phyloP scores from a whole-genome alignment of 2,888 invertebrate species.

The Sphaerophoria rueppellii region DNA sequence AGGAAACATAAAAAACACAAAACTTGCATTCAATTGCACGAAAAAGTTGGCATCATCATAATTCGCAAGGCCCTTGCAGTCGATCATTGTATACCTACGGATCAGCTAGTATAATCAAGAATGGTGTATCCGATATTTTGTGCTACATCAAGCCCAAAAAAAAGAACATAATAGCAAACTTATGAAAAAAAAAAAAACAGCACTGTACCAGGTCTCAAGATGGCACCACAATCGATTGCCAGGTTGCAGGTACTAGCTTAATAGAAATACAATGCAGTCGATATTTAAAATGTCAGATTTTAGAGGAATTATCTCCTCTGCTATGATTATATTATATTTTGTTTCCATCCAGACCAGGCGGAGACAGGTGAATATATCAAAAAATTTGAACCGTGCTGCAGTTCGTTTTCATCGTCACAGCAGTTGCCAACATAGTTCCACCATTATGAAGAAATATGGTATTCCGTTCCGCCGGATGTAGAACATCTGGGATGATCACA shows the following conservation, averaged over 20 bases:
- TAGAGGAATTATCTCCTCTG: slow-evolving; percentile 84
- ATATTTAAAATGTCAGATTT: slow-evolving; percentile 83
- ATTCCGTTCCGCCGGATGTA: slow-evolving; percentile 59
- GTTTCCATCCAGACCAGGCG: not conserved
- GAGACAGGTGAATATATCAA: slow-evolving; percentile 32
- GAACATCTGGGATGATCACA: slow-evolving; percentile 40
- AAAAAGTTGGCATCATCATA: slow-evolving; percentile 89
- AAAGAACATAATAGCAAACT: too few relatives aligned
- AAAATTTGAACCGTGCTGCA: slow-evolving; percentile 14
- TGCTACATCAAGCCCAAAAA: too few relatives aligned
- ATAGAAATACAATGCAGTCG: too few relatives aligned
- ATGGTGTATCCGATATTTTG: too few relatives aligned
- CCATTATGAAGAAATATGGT: slow-evolving; percentile 57
- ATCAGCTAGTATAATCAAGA: too few relatives aligned
- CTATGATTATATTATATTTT: slow-evolving; percentile 4
- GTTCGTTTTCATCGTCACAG: slow-evolving; percentile 29
- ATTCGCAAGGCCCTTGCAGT: slow-evolving; percentile 86
- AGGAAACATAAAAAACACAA: not conserved
- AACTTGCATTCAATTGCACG: slow-evolving; percentile 85
- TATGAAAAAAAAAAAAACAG: too few relatives aligned
- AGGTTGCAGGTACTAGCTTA: too few relatives aligned
- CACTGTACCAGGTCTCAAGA: too few relatives aligned
- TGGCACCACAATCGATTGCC: too few relatives aligned
- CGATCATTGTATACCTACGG: too few relatives aligned
- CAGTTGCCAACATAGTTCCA: slow-evolving; percentile 60